phyloP scores from a whole-genome alignment of 2,797 vertebrate genomes.

The Catamblyrhynchus diadema region DNA sequence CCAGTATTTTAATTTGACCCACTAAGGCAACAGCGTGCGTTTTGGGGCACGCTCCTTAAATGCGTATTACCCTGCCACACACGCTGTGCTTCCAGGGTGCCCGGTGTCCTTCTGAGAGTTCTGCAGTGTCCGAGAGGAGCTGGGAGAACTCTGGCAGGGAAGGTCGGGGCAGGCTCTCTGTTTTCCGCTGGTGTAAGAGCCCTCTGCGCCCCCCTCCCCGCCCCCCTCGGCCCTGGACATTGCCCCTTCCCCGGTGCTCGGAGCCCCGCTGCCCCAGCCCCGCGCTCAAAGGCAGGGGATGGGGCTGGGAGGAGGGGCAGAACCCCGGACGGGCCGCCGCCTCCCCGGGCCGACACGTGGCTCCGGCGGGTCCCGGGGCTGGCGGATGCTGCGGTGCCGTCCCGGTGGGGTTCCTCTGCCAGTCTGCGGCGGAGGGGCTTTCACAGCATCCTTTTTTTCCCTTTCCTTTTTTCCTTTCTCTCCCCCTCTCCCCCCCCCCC shows the following conservation, averaged over 20 bases:
- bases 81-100: background rate
- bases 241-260: background rate
- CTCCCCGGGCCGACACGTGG: background rate
- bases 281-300: background rate
- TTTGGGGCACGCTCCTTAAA: background rate
- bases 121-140: background rate
- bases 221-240: background rate
- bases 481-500: accelerated
- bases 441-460: background rate
- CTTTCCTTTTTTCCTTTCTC: too few relatives aligned
- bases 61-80: accelerated
- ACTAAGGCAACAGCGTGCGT: accelerated
- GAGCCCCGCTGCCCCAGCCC: background rate
- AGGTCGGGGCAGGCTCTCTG: background rate
- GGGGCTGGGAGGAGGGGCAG: background rate
- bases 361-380: background rate
- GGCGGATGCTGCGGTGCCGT: background rate
- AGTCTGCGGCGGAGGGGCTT: background rate
- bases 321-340: background rate
- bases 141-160: background rate
- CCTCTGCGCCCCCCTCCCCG: background rate
- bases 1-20: background rate
- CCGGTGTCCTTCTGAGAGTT: background rate
- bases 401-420: background rate
- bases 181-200: background rate